phyloP scores from a whole-genome alignment of 1,140 invertebrate genomes.

The Meteorus sp. region DNA sequence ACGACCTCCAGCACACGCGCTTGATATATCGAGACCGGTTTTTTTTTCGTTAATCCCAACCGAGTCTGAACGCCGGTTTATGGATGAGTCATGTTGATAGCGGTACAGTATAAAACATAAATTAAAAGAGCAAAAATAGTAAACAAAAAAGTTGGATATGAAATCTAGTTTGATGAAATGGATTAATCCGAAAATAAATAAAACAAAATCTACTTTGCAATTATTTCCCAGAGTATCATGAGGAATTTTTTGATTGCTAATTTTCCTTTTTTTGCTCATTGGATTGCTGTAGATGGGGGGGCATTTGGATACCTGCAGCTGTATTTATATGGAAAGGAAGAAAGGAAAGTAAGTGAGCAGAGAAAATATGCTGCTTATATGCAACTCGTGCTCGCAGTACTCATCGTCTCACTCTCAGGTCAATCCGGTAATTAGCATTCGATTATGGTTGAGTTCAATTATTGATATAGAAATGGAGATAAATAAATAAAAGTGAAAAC shows the following conservation, averaged over 20 bases:
- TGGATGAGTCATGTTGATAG: slow-evolving; percentile 23
- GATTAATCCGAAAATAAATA: neutral
- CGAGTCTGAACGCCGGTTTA: neutral
- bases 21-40: slow-evolving; percentile 27
- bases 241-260: no score
- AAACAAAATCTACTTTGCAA: no score
- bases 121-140: neutral
- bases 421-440: no score
- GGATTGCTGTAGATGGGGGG: no score
- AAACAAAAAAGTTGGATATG: neutral
- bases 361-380: neutral
- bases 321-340: slow-evolving; percentile 8
- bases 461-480: no score
- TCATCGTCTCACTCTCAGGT: no score
- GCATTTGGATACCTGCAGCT: neutral
- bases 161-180: neutral
- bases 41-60: slow-evolving; percentile 15
- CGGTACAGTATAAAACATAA: slow-evolving; percentile 4
- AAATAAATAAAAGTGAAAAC: no score
- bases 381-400: neutral
- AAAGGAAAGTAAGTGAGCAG: slow-evolving; percentile 18
- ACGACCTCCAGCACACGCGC: slow-evolving; percentile 17
- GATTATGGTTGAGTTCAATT: no score
- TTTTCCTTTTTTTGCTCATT: no score
- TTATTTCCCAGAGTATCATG: no score